Conservation (phyloP, 2,888 invertebrate genomes). For the Drosophila multiciliata region DNA sequence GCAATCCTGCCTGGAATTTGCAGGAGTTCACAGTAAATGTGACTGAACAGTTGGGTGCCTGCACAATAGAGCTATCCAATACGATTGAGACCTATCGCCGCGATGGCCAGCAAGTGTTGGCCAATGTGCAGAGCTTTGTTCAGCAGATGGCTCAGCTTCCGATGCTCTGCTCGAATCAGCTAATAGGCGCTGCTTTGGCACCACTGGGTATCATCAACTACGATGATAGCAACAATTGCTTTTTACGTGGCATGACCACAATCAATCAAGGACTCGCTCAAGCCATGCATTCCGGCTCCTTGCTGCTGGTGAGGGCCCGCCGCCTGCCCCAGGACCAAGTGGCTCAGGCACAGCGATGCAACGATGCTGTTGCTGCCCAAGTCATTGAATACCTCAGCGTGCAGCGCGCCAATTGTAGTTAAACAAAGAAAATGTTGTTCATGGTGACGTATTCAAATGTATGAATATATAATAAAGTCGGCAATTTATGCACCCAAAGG, state of each 20-base stretch:
- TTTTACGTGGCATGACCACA: constrained; percentile 58
- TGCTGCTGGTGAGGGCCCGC: constrained; percentile 62
- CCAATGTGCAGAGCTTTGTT: constrained; percentile 52
- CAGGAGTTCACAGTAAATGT: constrained; percentile 64
- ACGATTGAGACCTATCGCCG: constrained; percentile 36
- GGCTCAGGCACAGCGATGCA: constrained; percentile 56
- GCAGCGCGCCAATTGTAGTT: constrained; percentile 56
- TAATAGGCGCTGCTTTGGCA: constrained; percentile 19
- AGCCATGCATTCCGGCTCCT: constrained; percentile 63
- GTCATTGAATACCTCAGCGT: constrained; percentile 39
- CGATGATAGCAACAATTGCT: constrained; percentile 57
- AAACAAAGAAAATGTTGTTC: constrained; percentile 21
- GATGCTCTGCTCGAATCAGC: constrained; percentile 41
- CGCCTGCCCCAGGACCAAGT: constrained; percentile 53
- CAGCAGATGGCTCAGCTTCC: constrained; percentile 67
- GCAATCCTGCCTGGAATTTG: constrained; percentile 63
- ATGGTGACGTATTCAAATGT: constrained; percentile 37
- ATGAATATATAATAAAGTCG: constrained; percentile 38
- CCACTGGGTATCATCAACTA: constrained; percentile 36
- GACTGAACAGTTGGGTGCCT: constrained; percentile 53
- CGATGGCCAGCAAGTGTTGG: constrained; percentile 47
- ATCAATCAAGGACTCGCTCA: constrained; percentile 68
- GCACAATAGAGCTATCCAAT: constrained; percentile 51
- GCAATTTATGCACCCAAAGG: constrained; percentile 72
- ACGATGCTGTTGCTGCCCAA: constrained; percentile 51